Conservation (phyloP, 2,113 vertebrate genomes). For the Hiodon alosoides region DNA sequence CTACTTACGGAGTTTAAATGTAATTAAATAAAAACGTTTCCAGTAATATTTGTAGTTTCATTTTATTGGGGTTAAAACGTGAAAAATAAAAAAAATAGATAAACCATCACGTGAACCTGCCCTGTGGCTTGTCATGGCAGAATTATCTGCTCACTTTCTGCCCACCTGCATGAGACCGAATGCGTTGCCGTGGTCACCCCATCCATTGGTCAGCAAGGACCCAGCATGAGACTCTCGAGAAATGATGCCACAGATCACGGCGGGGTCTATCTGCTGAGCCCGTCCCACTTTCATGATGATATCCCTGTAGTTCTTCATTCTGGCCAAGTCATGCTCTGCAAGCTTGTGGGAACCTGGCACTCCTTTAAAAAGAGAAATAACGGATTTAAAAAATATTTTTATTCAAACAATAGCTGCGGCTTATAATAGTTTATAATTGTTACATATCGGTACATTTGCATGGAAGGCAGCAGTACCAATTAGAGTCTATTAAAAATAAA, state of each 20-base stretch:
- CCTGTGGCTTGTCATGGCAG: background rate
- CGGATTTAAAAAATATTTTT: background rate
- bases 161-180: slow-evolving; percentile 66
- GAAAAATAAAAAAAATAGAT: too few species aligned
- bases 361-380: slow-evolving; percentile 44
- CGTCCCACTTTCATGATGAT: slow-evolving; percentile 48
- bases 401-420: too few species aligned
- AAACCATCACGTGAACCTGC: too few species aligned
- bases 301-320: slow-evolving; percentile 50
- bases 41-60: too few species aligned
- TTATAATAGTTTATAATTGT: too few species aligned
- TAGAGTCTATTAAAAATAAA: too few species aligned
- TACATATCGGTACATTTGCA: too few species aligned
- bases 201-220: slow-evolving; percentile 42
- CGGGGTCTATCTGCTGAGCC: slow-evolving; percentile 60
- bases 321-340: slow-evolving; percentile 49
- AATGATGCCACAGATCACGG: slow-evolving; percentile 64
- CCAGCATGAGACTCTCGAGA: slow-evolving; percentile 59
- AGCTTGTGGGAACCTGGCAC: slow-evolving; percentile 45
- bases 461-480: too few species aligned
- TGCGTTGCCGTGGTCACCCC: slow-evolving; percentile 46
- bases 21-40: too few species aligned
- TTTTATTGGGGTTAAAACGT: too few species aligned
- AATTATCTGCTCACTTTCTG: background rate
- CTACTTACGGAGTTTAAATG: too few species aligned